Percentiles rank a stretch among this genome's conserved stretches.
Conservation (phyloP, 1,140 invertebrate genomes). For the Drosophila rufa region DNA sequence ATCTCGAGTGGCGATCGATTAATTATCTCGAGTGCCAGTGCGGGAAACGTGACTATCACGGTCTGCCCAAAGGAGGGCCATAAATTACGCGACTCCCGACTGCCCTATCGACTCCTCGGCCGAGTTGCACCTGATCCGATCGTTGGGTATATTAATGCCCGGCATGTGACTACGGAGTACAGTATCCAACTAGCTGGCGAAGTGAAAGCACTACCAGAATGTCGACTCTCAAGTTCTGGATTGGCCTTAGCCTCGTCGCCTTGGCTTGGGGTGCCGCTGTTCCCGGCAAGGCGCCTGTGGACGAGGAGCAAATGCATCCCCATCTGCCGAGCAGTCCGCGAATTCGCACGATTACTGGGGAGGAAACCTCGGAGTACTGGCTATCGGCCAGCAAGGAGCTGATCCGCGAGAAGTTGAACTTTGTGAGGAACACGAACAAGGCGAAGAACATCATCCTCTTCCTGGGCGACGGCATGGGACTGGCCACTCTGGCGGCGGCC, state of each 20-base stretch:
- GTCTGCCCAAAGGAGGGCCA: constrained; percentile 25
- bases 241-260: constrained; percentile 34
- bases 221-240: constrained; percentile 27
- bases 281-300: constrained; percentile 24
- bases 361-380: constrained; percentile 83
- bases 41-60: constrained; percentile 56
- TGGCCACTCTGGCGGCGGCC: constrained; percentile 90
- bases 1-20: constrained; percentile 62
- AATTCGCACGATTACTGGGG: constrained; percentile 10
- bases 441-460: constrained; percentile 92
- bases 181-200: constrained; percentile 51
- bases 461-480: constrained; percentile 93
- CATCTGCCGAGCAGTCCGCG: constrained; percentile 23
- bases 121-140: constrained; percentile 32
- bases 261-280: constrained; percentile 52
- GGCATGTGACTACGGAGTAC: constrained; percentile 26
- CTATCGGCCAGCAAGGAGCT: constrained; percentile 67
- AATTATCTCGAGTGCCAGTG: constrained; percentile 57
- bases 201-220: constrained; percentile 51
- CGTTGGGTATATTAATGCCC: constrained; percentile 57
- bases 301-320: constrained; percentile 68
- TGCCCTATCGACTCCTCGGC: constrained; percentile 42
- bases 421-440: constrained; percentile 85
- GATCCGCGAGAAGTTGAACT: constrained; percentile 62
- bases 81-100: constrained; percentile 35